These are phyloP conservation scores for Aromia moschata DNA, from an alignment of 2,888 invertebrate genomes.

Conservation along the genomic window DNA sequence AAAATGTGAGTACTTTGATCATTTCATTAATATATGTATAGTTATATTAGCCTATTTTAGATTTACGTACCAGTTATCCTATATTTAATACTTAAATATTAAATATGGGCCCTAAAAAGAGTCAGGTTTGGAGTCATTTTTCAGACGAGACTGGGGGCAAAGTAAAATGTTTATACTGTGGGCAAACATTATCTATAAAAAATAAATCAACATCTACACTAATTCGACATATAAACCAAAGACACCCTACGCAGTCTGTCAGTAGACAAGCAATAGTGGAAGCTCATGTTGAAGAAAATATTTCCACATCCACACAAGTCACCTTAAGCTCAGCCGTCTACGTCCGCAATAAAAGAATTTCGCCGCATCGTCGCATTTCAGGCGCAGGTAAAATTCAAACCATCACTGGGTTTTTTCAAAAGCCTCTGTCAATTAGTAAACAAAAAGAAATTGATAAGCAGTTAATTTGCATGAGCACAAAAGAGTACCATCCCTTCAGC, in stretches of 20 bases:
- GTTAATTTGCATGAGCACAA: constrained; percentile 46
- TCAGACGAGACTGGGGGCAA: neutral
- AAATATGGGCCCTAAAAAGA: neutral
- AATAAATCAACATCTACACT: constrained; percentile 28
- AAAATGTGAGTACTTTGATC: no score
- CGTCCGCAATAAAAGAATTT: no score
- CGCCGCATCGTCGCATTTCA: no score
- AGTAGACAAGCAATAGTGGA: constrained; percentile 4
- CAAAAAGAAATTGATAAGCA: constrained; percentile 38
- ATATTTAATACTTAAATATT: no score
- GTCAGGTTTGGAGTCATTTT: neutral
- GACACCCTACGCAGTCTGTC: constrained; percentile 28
- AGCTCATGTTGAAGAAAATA: neutral
- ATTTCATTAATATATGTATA: no score
- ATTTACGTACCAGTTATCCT: no score
- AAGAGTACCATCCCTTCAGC: constrained; percentile 51
- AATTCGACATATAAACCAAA: constrained; percentile 28
- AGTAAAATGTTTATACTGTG: constrained; percentile 30
- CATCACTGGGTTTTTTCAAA: constrained; percentile 28
- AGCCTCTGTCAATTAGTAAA: constrained; percentile 27
- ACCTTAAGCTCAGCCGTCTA: neutral
- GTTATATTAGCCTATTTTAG: no score
- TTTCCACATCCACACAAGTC: neutral
- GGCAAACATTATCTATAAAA: constrained; percentile 26
- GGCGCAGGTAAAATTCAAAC: constrained; percentile 7